Base-by-base conservation (phyloP, 2,797 vertebrate species). In the Tenualosa thibaudeaui region DNA sequence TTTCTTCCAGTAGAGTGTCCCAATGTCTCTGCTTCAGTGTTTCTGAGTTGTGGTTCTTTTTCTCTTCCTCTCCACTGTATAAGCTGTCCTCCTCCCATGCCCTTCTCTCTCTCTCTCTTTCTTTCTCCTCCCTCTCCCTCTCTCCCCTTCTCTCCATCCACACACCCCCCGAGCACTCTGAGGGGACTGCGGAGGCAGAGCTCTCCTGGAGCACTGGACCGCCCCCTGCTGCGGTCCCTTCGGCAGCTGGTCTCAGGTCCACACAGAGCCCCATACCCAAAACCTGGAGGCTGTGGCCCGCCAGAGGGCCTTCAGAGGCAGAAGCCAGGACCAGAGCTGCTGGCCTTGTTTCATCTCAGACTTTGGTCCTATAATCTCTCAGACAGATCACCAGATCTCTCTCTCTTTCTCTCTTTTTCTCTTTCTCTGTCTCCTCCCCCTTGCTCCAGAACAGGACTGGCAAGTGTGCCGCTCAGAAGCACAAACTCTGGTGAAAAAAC, bases 271-370 rank as follows among this genome's bases (percentile, higher is more conserved):
- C 31, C 12, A 26, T 17, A 13, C 12, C 26, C 31, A 15, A n/a
- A 65, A 31, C 15, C 65, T 71, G 31, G 26, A 71, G 31, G 31
- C 68, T 17, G 31, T 17, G 68, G 31, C 68, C 68, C 31, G 6
- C 68, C 68, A 43, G 31, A 75, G 68, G 68, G 68, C 26, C 68
- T 75, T 75, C 68, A 75, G 31, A 40, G 12, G 68, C 3, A 37
- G 65, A 37, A 75, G 68, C 68, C 68, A 75, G 15, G 13, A 37
- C 37, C 68, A 75, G 31, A 75, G 68, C 68, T 75, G 31, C 31
- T 40, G 68, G 31, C 68, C 68, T 75, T 31, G 8, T 43, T 75
- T 75, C 68, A 75, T 75, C 62, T 68, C 62, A 31, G 26, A 68
- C 9, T 37, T 68, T 37, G 13, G 62, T 68, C 68, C 68, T 75